Evolutionary conservation across 2,888 invertebrate species (phyloP).

Genomic region (Oegoconia quadripuncta): DNA sequence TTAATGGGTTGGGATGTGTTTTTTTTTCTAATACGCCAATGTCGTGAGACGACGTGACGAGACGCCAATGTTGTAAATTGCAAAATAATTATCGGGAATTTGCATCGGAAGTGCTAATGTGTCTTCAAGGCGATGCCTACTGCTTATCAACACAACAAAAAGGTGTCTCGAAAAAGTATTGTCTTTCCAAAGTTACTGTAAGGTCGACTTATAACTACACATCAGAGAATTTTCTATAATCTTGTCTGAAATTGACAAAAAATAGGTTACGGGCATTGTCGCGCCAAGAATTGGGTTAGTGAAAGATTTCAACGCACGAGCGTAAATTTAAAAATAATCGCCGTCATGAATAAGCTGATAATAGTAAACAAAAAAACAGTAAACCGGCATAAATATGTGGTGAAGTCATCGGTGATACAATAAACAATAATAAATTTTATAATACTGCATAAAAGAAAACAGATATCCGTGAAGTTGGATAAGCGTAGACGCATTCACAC

Average conservation of each 20-base stretch:
- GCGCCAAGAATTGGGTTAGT: constrained; percentile 34
- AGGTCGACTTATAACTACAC: no score
- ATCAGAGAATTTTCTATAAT: no score
- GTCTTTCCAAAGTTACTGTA: no score
- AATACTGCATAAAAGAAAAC: neutral
- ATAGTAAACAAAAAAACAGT: neutral
- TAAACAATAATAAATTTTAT: neutral
- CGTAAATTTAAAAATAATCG: constrained; percentile 2
- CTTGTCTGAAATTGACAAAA: constrained; percentile 30
- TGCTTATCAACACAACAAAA: no score
- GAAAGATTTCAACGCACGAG: constrained; percentile 44
- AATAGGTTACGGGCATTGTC: constrained; percentile 43
- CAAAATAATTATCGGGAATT: constrained; percentile 59
- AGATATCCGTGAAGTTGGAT: neutral
- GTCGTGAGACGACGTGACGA: constrained; percentile 35
- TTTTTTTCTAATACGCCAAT: constrained; percentile 39
- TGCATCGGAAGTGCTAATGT: constrained; percentile 35
- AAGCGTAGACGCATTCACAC: neutral
- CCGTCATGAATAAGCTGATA: neutral
- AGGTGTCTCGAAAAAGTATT: no score
- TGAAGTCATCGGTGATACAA: neutral
- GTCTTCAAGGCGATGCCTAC: constrained; percentile 28
- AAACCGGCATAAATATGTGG: neutral
- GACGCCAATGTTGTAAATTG: constrained; percentile 61
- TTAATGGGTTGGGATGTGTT: constrained; percentile 25